Evolutionary conservation across 2,113 vertebrate species (phyloP), one percentile per base, ranked within the genome.

Genomic region (Ictidomys tridecemlineatus): DNA sequence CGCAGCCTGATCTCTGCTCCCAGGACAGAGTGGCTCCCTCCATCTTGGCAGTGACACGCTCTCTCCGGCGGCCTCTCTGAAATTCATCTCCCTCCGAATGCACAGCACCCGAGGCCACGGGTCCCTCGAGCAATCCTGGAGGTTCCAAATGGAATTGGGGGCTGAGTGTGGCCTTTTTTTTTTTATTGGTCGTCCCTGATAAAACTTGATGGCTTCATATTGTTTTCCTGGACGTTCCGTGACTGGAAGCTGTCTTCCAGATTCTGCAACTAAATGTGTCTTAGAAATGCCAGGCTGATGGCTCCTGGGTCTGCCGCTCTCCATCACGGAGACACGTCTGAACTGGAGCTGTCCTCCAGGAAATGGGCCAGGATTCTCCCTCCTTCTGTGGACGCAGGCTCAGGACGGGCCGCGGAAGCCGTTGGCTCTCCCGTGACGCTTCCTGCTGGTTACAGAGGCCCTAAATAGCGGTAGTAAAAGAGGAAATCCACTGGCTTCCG

Each of bases 191-290:
- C 34, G 67, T 94, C 70, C 63, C 91, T 96, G 85, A 84, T 85
- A 94, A 97, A 97, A 78, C 12, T 61, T 89, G 89, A 94, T 91
- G 85, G 84, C 89, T 84, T 94, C 84, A 72, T 95, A 93, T 95
- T 94, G n/a, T 94, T 92, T 88, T 77, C 87, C 69, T 94, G 67
- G 69, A 65, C 20, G 56, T 70, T 92, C 67, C 85, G 69, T 74
- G 77, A 34, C 90, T 86, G 17, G 42, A 91, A 95, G 24, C 87
- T 95, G 61, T 85, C 73, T 95, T 89, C 88, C 53, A 95, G 95
- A 95, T 83, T 61, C 53, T 74, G 34, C 16, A 5, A 93, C 95
- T 86, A 96, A 97, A 85, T 86, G 73, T 72, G 72, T 87, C 87
- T 95, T 97, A 0, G 87, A 95, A 95, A 80, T 79, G 80, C 30